Percentiles rank a stretch among this genome's conserved stretches.
phyloP scores from a whole-genome alignment of 2,888 invertebrate genomes.

The Acholoe squamosa region DNA sequence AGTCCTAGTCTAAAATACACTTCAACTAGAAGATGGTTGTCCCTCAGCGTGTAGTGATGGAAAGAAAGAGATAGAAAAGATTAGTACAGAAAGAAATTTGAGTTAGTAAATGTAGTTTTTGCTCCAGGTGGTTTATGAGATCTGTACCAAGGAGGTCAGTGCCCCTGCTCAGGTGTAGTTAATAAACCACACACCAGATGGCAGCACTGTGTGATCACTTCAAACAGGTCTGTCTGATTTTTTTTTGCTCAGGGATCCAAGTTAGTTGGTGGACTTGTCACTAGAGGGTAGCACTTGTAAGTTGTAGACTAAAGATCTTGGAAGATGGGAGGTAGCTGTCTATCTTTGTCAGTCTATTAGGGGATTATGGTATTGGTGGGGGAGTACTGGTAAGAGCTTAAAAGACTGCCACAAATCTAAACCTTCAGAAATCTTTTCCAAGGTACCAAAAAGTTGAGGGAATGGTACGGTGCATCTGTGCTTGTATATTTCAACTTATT shows the following conservation, averaged over 20 bases:
- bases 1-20: no score
- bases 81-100: not conserved
- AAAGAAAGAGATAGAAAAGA: not conserved
- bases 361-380: not conserved
- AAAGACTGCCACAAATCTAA: not conserved
- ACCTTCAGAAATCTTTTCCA: not conserved
- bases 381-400: no score
- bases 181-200: slow-evolving; percentile 2
- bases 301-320: not conserved
- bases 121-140: not conserved
- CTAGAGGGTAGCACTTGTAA: not conserved
- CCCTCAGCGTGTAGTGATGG: no score
- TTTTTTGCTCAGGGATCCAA: not conserved
- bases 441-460: not conserved
- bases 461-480: not conserved
- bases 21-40: no score
- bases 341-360: not conserved
- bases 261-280: not conserved
- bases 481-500: not conserved
- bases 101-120: not conserved
- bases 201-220: not conserved
- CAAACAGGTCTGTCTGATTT: not conserved
- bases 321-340: not conserved
- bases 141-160: not conserved
- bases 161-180: not conserved